A percentile compares a stretch with the other conserved stretches of the same genome.
phyloP scores from a whole-genome alignment of 2,113 vertebrate genomes.

The Pterophyllum scalare region DNA sequence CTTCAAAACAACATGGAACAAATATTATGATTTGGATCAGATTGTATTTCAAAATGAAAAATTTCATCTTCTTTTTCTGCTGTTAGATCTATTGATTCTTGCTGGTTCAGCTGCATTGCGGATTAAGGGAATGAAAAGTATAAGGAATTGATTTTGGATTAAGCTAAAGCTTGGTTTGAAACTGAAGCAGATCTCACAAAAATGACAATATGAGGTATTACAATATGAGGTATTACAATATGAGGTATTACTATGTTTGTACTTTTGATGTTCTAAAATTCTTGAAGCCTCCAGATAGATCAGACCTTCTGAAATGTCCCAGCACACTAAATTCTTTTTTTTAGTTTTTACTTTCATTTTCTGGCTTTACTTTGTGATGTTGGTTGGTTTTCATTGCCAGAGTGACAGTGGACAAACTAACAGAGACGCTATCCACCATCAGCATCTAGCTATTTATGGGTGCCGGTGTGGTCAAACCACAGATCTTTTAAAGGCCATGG shows the following conservation, averaged over 20 bases:
- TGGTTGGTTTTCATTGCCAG: background rate
- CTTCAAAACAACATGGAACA: background rate
- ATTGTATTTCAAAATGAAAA: constrained; percentile 8
- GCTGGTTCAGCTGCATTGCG: background rate
- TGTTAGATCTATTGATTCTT: background rate
- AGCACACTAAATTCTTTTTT: background rate
- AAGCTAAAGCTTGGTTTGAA: background rate
- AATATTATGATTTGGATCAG: background rate
- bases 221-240: too few relatives aligned
- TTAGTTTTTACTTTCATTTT: background rate
- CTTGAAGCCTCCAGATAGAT: background rate
- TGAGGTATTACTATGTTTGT: background rate
- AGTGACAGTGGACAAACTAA: background rate
- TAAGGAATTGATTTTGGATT: background rate
- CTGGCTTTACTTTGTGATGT: background rate
- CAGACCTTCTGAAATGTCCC: background rate
- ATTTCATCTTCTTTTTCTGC: background rate
- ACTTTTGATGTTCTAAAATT: background rate
- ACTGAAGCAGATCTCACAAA: background rate
- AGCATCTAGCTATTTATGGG: background rate
- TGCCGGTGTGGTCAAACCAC: constrained; percentile 21
- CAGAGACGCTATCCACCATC: background rate
- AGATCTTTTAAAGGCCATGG: constrained; percentile 25
- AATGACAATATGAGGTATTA: background rate
- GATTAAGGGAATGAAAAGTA: constrained; percentile 10